Base-by-base conservation (phyloP, 1,140 invertebrate genomes). In the Drepana arcuata region DNA sequence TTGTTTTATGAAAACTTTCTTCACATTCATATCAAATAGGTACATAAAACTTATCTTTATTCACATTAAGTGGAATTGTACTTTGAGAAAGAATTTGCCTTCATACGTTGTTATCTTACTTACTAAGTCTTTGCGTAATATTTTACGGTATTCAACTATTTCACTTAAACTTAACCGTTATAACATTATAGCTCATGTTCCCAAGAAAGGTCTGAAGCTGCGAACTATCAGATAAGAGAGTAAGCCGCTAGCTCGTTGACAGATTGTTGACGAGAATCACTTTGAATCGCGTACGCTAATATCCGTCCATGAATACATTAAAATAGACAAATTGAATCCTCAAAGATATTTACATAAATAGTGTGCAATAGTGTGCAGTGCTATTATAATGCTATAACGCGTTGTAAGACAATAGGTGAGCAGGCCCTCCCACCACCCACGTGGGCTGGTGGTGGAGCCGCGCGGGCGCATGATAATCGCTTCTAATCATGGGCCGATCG, bases 401-500 rank as follows among this genome's bases (percentile, higher is more conserved):
- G 56, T 60, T 64, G 64, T 74, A 69, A 77, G 67, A 80, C 75
- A 80, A 80, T 80, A 58, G 62, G 38, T 38, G 48, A 42, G 67
- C 47, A 60, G 66, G 60, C 62, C 72, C 72, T 62, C 67, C 71
- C 72, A 49, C 71, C 72, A 49, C 75, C 75, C 72, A 77, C 75
- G 60, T 59, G 60, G 60, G 42, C 38, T 37, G 26, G 45, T 33
- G 34, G 32, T 28, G 24, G 33, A 36, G 29, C 28, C 23, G 52
- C 48, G 47, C 56, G 41, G 49, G 61, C 66, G 67, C 67, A 77
- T 78, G 67, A 69, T 80, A 78, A 80, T 80, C 71, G 73, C 49
- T 56, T 60, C 63, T 80, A 78, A 80, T 80, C 75, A 75, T 58
- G 61, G 58, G 55, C 47, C 60, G 67, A 77, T 80, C 72, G 64